Base-by-base conservation (phyloP, 2,888 invertebrate species). In the Drosophila yooni region DNA sequence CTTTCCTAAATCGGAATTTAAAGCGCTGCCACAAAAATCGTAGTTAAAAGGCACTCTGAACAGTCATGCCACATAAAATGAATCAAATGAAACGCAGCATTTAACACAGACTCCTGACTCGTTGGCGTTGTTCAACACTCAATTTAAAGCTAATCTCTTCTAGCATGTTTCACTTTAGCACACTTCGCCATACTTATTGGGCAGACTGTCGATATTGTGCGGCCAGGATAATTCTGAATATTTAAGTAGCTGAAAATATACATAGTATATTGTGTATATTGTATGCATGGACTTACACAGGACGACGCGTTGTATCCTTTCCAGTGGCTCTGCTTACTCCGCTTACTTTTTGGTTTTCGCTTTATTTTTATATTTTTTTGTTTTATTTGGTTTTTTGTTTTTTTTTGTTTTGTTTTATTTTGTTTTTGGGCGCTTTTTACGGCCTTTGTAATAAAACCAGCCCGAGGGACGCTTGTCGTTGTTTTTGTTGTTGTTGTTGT, bases 371-470 rank as follows among this genome's bases (percentile, higher is more conserved):
- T 73, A 59, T 59, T 38, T 60, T 57, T 48, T 71, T 46, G 25
- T 46, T 46, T 46, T 46, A 46, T 62, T 69, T 74, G 57, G 43
- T 76, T 56, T 50, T 38, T 38, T n/a, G 13, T 7, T 60, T 50
- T 53, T 8, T 29, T 50, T 53, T 8, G 25, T 40, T 51, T 56
- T 27, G 57, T 61, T 43, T 53, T 56, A 38, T 57, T 56, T 46
- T 52, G 50, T 61, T 67, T 54, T 71, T 66, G 38, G 66, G 48
- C 40, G 43, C 53, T 74, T 78, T 88, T 85, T 85, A 90, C 83
- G 83, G 88, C 76, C 64, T 76, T 82, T 85, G 90, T 88, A 90
- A 85, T 85, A 90, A 85, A 90, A 90, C 66, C 88, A 79, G 88
- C 88, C 90, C 82, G 88, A 72, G 84, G 84, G 89, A 82, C 70